Evolutionary conservation across 1,140 invertebrate species (phyloP).

Genomic region (Anoplophora glabripennis): DNA sequence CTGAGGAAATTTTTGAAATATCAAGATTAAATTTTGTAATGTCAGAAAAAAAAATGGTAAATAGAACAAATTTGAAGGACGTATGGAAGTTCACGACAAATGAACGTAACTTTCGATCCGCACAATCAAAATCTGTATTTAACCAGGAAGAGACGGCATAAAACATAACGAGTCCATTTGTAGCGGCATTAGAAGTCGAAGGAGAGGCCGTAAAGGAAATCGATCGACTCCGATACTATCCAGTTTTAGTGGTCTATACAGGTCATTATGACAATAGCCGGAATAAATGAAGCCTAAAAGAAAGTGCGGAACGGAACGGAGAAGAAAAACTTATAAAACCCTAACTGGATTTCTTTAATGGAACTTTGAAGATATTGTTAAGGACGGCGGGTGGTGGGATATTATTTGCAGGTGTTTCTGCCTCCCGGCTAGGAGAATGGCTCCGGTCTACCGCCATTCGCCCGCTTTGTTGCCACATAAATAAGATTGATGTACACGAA

Average conservation of each 20-base stretch:
- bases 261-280: constrained; percentile 24
- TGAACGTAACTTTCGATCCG: no score
- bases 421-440: constrained; percentile 29
- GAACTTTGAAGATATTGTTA: constrained; percentile 27
- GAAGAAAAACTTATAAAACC: constrained; percentile 26
- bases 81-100: no score
- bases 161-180: no score
- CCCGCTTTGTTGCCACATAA: constrained; percentile 49
- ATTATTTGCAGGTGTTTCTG: constrained; percentile 34
- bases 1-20: no score
- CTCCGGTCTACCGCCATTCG: constrained; percentile 37
- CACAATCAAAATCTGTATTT: no score
- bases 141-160: no score
- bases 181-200: no score
- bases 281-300: constrained; percentile 26
- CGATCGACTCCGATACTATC: constrained; percentile 7
- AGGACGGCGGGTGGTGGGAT: constrained; percentile 21
- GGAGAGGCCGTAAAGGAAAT: constrained; percentile 2
- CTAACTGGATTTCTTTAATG: constrained; percentile 30
- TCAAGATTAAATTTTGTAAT: no score
- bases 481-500: constrained; percentile 45
- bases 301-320: constrained; percentile 8
- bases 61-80: no score
- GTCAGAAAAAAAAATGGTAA: no score
- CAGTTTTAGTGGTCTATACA: constrained; percentile 12